Conservation (phyloP, 2,888 invertebrate genomes). For the Oasisia sp. region DNA sequence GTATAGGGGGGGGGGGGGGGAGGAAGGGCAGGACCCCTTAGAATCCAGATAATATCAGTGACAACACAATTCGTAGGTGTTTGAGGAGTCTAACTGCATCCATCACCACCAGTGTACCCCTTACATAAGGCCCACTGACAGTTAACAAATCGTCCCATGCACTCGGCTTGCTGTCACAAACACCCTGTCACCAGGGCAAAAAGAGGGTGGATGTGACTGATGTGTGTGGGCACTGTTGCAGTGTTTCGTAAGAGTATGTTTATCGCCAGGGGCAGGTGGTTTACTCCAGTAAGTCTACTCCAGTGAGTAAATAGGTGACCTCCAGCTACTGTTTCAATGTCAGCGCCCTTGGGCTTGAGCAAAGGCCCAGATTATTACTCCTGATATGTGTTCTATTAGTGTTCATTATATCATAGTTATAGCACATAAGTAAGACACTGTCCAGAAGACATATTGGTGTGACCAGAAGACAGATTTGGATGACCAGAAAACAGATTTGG, state of each 20-base stretch:
- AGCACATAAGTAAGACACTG: too few relatives aligned
- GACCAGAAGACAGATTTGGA: neutral
- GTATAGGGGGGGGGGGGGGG: too few relatives aligned
- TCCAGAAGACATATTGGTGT: neutral
- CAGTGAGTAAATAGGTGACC: neutral
- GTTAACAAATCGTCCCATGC: neutral
- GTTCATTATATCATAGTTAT: too few relatives aligned
- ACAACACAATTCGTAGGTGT: neutral
- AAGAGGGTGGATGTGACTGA: neutral
- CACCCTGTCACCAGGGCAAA: neutral
- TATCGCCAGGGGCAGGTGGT: neutral
- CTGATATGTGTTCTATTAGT: too few relatives aligned
- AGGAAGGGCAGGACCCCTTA: too few relatives aligned
- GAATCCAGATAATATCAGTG: too few relatives aligned
- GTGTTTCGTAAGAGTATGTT: slow-evolving; percentile 12
- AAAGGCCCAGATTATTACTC: neutral
- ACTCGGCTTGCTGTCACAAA: neutral
- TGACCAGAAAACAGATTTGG: neutral
- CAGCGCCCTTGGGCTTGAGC: neutral
- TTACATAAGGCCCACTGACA: neutral
- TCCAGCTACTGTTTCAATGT: neutral
- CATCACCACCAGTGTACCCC: neutral
- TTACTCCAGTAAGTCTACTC: neutral
- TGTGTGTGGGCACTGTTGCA: neutral
- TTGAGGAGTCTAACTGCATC: neutral